Percentiles rank a stretch among this genome's conserved stretches.
phyloP scores from a whole-genome alignment of 2,113 vertebrate genomes.

The Tachuris rubrigastra region DNA sequence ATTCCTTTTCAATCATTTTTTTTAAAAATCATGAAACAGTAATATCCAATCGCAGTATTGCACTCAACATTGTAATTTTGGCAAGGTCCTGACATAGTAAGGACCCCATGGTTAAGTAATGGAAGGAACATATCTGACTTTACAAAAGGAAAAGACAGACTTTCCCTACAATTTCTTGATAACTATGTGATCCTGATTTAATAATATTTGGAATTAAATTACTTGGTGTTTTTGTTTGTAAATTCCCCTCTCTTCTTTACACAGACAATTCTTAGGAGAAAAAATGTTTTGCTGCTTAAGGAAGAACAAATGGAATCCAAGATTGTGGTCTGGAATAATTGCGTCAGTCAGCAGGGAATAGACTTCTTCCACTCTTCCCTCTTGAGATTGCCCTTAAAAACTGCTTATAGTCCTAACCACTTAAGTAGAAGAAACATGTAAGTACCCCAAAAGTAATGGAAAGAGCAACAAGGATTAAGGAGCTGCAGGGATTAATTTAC shows the following conservation, averaged over 20 bases:
- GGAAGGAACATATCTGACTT: not conserved
- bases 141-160: not conserved
- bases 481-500: constrained; percentile 11
- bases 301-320: not conserved
- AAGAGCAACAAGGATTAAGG: constrained; percentile 54
- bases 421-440: constrained; percentile 49
- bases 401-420: constrained; percentile 52
- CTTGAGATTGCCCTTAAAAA: constrained; percentile 55
- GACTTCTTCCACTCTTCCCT: not conserved
- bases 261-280: not conserved
- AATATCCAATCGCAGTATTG: not conserved
- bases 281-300: not conserved
- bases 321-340: not conserved
- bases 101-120: not conserved
- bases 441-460: constrained; percentile 49
- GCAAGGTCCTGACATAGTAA: not conserved
- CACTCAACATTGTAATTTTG: not conserved
- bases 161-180: not conserved
- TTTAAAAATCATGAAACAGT: not conserved
- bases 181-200: not conserved
- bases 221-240: not conserved
- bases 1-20: not conserved
- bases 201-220: not conserved
- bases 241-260: not conserved
- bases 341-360: not conserved